phyloP scores from a whole-genome alignment of 2,888 invertebrate species.

The Epinotia bilunana region DNA sequence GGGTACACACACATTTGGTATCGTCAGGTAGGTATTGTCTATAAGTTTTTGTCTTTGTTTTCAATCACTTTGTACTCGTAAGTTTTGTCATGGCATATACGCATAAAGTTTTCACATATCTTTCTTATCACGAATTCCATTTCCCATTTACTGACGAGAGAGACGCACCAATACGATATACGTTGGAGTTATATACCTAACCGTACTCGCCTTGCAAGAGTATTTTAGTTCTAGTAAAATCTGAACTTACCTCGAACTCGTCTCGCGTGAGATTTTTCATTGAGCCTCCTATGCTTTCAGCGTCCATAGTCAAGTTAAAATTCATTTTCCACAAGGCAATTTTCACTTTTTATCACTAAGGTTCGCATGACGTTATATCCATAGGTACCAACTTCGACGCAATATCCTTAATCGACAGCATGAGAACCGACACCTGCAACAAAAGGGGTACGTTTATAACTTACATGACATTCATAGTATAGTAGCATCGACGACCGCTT shows the following conservation, averaged over 20 bases:
- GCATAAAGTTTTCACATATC: too few relatives aligned
- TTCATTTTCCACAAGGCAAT: background rate
- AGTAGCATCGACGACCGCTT: too few relatives aligned
- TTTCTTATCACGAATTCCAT: too few relatives aligned
- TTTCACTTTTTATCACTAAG: background rate
- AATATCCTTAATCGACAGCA: background rate
- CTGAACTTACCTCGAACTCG: conserved; percentile 30
- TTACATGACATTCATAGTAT: background rate
- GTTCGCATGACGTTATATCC: background rate
- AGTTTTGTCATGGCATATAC: too few relatives aligned
- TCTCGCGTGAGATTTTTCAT: conserved; percentile 30
- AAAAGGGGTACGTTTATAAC: background rate
- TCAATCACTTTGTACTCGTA: too few relatives aligned
- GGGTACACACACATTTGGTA: too few relatives aligned
- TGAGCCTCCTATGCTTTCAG: background rate
- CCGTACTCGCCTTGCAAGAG: too few relatives aligned
- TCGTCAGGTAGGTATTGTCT: too few relatives aligned
- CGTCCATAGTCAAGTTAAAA: conserved; percentile 11
- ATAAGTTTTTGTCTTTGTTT: too few relatives aligned
- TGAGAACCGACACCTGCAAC: conserved; percentile 14
- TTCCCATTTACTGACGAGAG: too few relatives aligned
- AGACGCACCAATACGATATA: too few relatives aligned
- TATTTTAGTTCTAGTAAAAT: background rate
- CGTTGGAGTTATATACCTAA: too few relatives aligned
- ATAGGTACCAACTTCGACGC: background rate